phyloP scores from a whole-genome alignment of 2,113 vertebrate species.

The Aegotheles bennettii region DNA sequence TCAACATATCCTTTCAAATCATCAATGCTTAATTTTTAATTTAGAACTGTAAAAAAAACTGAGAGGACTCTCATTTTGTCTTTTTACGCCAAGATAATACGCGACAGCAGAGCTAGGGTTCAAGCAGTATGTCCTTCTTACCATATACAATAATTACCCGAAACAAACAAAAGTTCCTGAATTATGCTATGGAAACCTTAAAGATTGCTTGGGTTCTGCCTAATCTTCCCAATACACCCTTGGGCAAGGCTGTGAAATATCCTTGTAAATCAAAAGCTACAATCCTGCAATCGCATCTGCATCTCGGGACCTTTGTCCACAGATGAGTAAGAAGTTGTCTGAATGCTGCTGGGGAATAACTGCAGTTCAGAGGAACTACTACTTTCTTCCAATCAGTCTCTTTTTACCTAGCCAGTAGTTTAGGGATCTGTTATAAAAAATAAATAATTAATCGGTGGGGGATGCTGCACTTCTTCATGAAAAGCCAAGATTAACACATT shows the following conservation, averaged over 20 bases:
- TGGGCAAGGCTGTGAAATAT: not conserved
- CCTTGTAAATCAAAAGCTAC: not conserved
- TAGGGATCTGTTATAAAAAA: not conserved
- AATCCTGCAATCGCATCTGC: not conserved
- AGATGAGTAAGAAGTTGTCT: not conserved
- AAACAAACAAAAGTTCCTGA: not conserved
- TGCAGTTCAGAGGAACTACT: not conserved
- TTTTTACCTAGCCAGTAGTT: not conserved
- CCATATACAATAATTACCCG: not conserved
- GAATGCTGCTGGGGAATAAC: not conserved
- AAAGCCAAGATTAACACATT: conserved; percentile 31
- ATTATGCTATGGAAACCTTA: not conserved
- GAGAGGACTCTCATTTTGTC: not conserved
- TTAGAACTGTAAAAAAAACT: not conserved
- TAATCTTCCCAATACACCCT: not conserved
- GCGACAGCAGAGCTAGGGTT: not conserved
- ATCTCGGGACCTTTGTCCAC: not conserved
- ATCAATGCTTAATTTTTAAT: not conserved
- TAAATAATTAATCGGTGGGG: not conserved
- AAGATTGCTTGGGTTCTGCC: not conserved
- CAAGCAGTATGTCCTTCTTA: not conserved
- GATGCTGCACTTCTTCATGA: not conserved
- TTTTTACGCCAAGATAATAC: not conserved
- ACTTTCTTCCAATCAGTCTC: not conserved
- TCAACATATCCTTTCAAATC: not conserved